Conservation (phyloP, 2,113 vertebrate genomes). For the Chaetodon trifascialis region DNA sequence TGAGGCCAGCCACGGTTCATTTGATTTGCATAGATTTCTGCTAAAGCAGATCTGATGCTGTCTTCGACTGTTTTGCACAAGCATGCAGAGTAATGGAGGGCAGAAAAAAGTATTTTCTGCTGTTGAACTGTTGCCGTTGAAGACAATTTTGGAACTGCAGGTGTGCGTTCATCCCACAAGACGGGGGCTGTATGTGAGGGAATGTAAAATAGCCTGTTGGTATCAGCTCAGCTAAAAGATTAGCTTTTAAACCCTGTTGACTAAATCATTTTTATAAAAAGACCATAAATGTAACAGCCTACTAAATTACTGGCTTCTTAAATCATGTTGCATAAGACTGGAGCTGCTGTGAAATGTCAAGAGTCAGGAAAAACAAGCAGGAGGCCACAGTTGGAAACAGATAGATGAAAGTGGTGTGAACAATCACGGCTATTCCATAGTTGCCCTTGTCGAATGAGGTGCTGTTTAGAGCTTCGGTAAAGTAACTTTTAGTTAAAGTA, state of each 20-base stretch:
- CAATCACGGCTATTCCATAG: too few relatives aligned
- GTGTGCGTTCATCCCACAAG: not conserved
- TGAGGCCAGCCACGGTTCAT: not conserved
- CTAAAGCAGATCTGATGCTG: not conserved
- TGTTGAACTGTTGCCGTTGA: not conserved
- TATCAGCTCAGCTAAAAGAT: not conserved
- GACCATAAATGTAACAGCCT: not conserved
- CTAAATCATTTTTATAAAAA: too few relatives aligned
- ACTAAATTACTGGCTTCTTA: not conserved
- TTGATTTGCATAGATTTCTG: conserved; percentile 4
- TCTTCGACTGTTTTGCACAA: not conserved
- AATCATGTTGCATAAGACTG: not conserved
- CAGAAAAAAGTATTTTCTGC: not conserved
- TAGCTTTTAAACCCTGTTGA: not conserved
- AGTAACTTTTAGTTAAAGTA: not conserved
- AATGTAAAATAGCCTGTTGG: not conserved
- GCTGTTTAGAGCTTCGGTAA: not conserved
- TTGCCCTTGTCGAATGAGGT: too few relatives aligned
- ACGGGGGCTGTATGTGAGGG: not conserved
- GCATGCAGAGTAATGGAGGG: too few relatives aligned
- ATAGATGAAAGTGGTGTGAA: too few relatives aligned
- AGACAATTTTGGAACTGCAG: not conserved
- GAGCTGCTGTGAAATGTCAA: not conserved
- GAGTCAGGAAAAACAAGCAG: too few relatives aligned
- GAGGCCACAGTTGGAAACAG: too few relatives aligned